Evolutionary conservation across 2,797 vertebrate genomes (phyloP).

Genomic region (Micropoecilia bifurca): DNA sequence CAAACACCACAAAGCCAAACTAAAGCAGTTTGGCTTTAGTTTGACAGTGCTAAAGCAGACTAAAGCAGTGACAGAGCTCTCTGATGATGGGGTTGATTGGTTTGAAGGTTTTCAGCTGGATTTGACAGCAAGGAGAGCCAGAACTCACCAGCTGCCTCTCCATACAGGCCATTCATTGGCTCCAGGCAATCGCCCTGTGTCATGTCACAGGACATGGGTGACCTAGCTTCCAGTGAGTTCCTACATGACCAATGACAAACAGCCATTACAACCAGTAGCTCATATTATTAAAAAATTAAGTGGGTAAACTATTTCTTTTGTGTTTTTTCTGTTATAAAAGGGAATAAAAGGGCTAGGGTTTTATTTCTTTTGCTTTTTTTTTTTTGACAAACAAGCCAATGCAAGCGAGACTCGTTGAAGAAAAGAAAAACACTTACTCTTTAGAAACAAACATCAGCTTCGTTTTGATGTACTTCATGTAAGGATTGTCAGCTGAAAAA

Average conservation of each 20-base stretch:
- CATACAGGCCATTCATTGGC: conserved; percentile 67
- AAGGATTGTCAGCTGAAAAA: conserved; percentile 77
- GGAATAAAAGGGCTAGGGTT: rapidly evolving
- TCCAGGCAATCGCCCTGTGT: conserved; percentile 62
- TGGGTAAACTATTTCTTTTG: conserved; percentile 9
- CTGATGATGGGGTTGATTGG: conserved; percentile 22
- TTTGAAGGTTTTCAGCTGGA: conserved; percentile 31
- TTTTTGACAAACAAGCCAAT: not conserved
- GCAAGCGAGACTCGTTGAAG: conserved; percentile 16
- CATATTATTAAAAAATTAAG: conserved; percentile 17
- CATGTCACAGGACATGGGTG: conserved; percentile 64
- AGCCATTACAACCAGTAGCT: conserved; percentile 66
- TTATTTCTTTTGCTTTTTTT: not conserved
- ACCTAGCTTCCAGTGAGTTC: conserved; percentile 73
- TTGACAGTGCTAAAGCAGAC: not conserved
- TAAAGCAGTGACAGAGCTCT: conserved; percentile 38
- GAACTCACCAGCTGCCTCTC: conserved; percentile 80
- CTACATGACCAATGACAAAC: conserved; percentile 82
- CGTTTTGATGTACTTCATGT: conserved; percentile 82
- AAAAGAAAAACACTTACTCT: conserved; percentile 76
- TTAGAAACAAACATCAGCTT: conserved; percentile 83
- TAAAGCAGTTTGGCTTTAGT: conserved; percentile 21
- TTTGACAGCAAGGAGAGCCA: conserved; percentile 64
- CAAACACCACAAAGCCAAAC: conserved; percentile 8
- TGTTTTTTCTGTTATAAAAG: conserved; percentile 9